Conservation (phyloP, 2,797 vertebrate genomes). For the Bovichtus diacanthus region DNA sequence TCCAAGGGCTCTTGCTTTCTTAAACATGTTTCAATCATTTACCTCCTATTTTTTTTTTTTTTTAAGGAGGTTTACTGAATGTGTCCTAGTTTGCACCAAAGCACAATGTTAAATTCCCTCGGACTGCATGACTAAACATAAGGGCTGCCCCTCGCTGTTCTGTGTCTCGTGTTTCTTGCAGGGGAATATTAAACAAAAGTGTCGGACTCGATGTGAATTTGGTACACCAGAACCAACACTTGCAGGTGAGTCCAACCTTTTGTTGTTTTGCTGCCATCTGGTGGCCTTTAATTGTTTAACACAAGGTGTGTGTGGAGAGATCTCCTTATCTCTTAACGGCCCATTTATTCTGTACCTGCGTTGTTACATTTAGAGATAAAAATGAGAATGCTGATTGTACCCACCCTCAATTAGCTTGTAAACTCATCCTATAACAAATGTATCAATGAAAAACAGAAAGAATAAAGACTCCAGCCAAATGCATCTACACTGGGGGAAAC, state of each 20-base stretch:
- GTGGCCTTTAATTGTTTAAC: conserved; percentile 59
- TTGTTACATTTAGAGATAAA: conserved; percentile 19
- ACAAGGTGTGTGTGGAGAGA: background rate
- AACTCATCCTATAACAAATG: conserved; percentile 2
- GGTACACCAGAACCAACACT: conserved; percentile 74
- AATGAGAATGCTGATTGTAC: conserved; percentile 8
- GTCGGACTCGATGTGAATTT: conserved; percentile 21
- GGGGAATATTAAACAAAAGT: conserved; percentile 73
- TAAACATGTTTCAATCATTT: conserved; percentile 42
- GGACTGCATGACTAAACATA: conserved; percentile 1
- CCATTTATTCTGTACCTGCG: conserved; percentile 18
- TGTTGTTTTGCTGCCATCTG: conserved; percentile 79
- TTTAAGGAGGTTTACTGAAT: background rate
- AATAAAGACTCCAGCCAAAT: background rate
- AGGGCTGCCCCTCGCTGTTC: background rate
- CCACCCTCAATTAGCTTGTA: background rate
- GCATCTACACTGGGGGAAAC: background rate
- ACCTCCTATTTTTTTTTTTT: conserved; percentile 23
- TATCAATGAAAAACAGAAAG: conserved; percentile 5
- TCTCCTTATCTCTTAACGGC: background rate
- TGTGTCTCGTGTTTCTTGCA: conserved; percentile 58
- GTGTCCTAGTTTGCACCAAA: conserved; percentile 4
- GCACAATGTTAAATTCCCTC: background rate
- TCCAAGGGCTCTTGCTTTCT: conserved; percentile 18
- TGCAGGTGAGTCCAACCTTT: conserved; percentile 73